Percentiles rank a stretch among this genome's conserved stretches.
These are phyloP conservation scores for Daphoenositta chrysoptera DNA, from an alignment of 2,113 vertebrate genomes.

Conservation along the genomic window DNA sequence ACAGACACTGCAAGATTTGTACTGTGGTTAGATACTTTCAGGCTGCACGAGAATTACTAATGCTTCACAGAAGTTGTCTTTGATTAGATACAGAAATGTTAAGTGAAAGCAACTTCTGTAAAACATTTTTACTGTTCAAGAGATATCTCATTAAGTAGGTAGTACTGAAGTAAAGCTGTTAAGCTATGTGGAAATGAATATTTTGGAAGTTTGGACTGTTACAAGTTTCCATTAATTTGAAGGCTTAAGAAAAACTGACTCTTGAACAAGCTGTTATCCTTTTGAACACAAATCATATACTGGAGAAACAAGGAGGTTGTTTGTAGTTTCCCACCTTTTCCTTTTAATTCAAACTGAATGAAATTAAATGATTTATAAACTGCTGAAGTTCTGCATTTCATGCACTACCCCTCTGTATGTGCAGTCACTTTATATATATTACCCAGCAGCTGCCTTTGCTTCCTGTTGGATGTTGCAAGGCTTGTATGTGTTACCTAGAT, in stretches of 20 bases:
- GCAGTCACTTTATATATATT: conserved; percentile 16
- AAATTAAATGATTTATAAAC: conserved; percentile 63
- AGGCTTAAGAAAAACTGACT: background rate
- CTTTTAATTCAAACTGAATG: conserved; percentile 23
- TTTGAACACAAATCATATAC: background rate
- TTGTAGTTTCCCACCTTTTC: background rate
- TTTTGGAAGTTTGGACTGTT: background rate
- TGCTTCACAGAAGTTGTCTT: background rate
- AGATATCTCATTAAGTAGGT: background rate
- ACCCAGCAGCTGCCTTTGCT: conserved; percentile 52
- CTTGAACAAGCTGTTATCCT: background rate
- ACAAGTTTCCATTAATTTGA: background rate
- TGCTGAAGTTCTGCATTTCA: conserved; percentile 9
- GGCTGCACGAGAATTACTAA: background rate
- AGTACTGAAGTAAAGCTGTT: background rate
- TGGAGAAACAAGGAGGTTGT: background rate
- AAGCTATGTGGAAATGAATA: background rate
- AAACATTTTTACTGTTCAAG: background rate
- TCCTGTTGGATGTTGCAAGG: conserved; percentile 69
- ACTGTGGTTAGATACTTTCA: rapidly evolving
- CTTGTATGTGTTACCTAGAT: conserved; percentile 65
- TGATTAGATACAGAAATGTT: background rate
- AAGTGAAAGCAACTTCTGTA: background rate
- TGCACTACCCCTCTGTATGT: background rate
- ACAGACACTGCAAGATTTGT: background rate